Conservation (phyloP, 2,797 vertebrate genomes). For the Pteropus rufus region DNA sequence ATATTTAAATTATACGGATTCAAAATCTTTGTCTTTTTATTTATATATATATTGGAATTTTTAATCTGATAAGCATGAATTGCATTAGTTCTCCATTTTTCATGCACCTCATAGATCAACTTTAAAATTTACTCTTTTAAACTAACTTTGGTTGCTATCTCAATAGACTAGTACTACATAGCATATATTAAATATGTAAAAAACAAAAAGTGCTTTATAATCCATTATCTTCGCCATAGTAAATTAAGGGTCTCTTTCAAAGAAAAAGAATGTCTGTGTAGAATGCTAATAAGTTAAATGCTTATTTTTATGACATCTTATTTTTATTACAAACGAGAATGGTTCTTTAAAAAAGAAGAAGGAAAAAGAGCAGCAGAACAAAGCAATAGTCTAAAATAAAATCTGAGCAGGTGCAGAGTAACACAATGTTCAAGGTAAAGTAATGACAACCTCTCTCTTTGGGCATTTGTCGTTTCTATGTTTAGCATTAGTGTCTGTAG, state of each 20-base stretch:
- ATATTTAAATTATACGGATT: neutral
- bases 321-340: constrained; percentile 48
- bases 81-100: constrained; percentile 32
- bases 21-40: neutral
- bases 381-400: constrained; percentile 36
- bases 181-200: constrained; percentile 56
- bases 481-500: constrained; percentile 40
- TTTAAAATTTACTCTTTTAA: constrained; percentile 57
- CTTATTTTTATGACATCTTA: constrained; percentile 40
- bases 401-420: neutral
- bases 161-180: neutral
- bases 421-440: neutral
- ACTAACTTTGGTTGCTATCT: constrained; percentile 51
- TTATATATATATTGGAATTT: neutral
- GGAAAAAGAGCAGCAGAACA: constrained; percentile 44
- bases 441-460: neutral
- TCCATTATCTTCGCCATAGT: constrained; percentile 47
- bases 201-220: constrained; percentile 18
- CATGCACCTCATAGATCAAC: constrained; percentile 23
- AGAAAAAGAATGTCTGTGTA: neutral
- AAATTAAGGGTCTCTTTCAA: constrained; percentile 41
- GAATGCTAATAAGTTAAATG: constrained; percentile 60
- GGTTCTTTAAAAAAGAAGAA: neutral
- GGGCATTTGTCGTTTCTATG: constrained; percentile 42
- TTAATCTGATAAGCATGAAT: constrained; percentile 18